phyloP scores from a whole-genome alignment of 2,113 vertebrate genomes.

The Emberiza fucata region DNA sequence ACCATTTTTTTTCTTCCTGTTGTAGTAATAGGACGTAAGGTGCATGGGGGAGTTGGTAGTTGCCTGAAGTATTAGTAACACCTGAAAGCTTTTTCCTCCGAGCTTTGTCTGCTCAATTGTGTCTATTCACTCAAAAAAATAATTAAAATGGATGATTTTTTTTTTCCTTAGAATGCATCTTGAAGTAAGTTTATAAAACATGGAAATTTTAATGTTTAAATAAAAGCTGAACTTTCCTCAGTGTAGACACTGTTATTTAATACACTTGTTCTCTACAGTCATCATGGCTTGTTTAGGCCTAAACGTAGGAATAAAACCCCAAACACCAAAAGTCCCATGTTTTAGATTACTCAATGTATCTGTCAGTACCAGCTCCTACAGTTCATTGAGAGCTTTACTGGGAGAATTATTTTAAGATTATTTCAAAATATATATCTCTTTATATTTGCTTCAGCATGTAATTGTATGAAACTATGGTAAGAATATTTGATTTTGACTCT shows the following conservation, averaged over 20 bases:
- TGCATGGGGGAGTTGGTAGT: background rate
- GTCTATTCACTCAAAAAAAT: background rate
- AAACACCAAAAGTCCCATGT: background rate
- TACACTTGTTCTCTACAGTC: background rate
- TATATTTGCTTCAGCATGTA: background rate
- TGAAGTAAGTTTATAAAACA: background rate
- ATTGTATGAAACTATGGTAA: background rate
- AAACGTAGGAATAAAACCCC: rapidly evolving
- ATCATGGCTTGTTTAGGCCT: background rate
- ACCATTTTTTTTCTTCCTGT: background rate
- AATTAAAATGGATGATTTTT: background rate
- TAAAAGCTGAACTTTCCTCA: background rate
- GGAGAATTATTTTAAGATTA: background rate
- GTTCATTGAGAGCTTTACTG: background rate
- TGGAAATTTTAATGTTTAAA: background rate
- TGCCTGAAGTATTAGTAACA: background rate
- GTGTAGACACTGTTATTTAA: background rate
- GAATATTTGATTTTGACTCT: background rate
- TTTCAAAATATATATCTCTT: background rate
- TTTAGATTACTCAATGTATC: background rate
- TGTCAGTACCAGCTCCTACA: background rate
- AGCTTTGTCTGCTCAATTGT: background rate
- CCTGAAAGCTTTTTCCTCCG: background rate
- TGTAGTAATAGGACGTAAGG: background rate
- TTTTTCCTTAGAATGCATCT: background rate